Conservation (phyloP, 2,113 vertebrate genomes). For the Deroptyus accipitrinus region DNA sequence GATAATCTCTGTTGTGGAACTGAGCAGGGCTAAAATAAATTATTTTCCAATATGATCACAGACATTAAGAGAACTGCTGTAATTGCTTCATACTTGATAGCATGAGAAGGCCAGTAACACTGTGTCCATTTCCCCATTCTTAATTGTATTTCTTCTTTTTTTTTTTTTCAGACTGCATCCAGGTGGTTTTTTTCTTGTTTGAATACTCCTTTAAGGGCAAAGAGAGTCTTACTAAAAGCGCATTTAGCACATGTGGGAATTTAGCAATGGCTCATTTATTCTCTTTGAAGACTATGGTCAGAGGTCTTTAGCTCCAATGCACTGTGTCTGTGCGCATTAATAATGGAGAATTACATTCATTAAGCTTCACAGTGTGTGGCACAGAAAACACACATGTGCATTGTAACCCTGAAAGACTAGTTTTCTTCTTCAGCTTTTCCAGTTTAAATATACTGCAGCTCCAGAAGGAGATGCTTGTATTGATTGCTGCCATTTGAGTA, state of each 20-base stretch:
- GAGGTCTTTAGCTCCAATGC: not conserved
- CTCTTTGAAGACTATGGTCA: not conserved
- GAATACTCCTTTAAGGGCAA: not conserved
- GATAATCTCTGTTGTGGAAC: not conserved
- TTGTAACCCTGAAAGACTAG: not conserved
- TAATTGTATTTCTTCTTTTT: not conserved
- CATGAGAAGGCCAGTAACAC: not conserved
- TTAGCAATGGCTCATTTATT: not conserved
- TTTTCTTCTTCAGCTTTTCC: not conserved
- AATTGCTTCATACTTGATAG: not conserved
- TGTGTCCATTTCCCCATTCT: not conserved
- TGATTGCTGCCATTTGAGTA: not conserved
- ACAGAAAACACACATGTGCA: not conserved
- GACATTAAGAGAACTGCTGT: not conserved
- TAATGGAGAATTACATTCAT: not conserved
- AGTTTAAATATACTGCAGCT: not conserved
- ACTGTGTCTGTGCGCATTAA: not conserved
- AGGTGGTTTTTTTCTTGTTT: not conserved
- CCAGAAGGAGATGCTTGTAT: rapidly evolving
- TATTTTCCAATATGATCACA: not conserved
- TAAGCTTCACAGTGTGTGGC: not conserved
- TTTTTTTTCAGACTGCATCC: not conserved
- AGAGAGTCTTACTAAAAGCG: not conserved
- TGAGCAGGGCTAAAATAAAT: not conserved
- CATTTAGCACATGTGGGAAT: not conserved